phyloP scores from a whole-genome alignment of 2,113 vertebrate species.

The Asarcornis scutulata region DNA sequence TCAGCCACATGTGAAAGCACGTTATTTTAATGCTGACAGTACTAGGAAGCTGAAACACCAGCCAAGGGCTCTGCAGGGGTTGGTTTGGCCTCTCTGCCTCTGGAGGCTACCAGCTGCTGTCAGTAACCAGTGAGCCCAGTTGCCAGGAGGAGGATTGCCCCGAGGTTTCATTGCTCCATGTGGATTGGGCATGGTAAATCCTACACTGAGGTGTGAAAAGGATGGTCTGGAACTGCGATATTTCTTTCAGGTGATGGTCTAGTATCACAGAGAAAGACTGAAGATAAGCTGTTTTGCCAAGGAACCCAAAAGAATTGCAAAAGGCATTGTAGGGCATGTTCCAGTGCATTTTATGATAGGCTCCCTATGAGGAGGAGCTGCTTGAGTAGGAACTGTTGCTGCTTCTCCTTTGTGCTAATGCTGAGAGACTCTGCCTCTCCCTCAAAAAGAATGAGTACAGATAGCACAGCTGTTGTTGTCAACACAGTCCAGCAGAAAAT shows the following conservation, averaged over 20 bases:
- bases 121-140: not conserved
- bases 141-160: conserved; percentile 9
- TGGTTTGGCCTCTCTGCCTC: conserved; percentile 4
- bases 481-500: not conserved
- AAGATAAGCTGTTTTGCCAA: not conserved
- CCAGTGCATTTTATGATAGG: not conserved
- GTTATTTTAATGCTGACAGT: conserved; percentile 55
- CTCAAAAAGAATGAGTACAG: not conserved
- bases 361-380: not conserved
- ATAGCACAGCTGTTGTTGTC: not conserved
- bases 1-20: conserved; percentile 31
- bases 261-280: not conserved
- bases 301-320: not conserved
- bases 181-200: not conserved
- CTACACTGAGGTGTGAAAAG: not conserved
- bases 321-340: not conserved
- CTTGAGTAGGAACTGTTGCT: not conserved
- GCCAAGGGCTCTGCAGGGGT: not conserved
- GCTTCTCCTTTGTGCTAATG: not conserved
- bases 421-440: fast-evolving
- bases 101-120: conserved; percentile 2
- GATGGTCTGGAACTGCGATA: not conserved
- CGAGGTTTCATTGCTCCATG: not conserved
- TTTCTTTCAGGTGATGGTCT: not conserved
- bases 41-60: conserved; percentile 11